Conservation (phyloP, 2,797 vertebrate genomes). For the Hylomyscus alleni region DNA sequence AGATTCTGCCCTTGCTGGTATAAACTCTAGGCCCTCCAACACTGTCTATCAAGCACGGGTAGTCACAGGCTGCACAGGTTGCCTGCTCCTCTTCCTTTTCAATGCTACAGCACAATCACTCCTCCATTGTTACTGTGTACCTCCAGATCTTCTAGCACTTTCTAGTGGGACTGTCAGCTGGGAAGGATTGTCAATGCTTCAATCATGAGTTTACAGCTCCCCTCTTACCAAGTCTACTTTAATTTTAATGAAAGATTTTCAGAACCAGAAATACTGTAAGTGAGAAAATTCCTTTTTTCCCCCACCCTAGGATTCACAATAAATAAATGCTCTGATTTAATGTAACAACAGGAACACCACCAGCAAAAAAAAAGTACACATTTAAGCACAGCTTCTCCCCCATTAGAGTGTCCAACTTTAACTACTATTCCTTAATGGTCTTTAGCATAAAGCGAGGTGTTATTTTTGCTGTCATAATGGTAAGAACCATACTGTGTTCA, state of each 20-base stretch:
- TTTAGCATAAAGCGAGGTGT: constrained; percentile 40
- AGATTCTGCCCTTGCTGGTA: neutral
- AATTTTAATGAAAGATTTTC: constrained; percentile 1
- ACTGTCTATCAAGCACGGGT: neutral
- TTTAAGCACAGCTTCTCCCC: neutral
- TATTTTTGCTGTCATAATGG: constrained; percentile 54
- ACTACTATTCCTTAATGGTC: constrained; percentile 17
- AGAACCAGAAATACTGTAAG: neutral
- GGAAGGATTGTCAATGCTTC: neutral
- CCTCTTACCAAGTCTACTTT: neutral
- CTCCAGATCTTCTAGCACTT: neutral
- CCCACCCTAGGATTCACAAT: neutral
- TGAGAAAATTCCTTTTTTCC: neutral
- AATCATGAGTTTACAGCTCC: neutral
- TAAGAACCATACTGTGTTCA: constrained; percentile 67
- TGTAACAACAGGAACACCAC: neutral
- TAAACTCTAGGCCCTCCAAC: too few species aligned
- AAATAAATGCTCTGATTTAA: neutral
- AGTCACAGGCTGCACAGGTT: neutral
- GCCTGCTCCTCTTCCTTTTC: neutral
- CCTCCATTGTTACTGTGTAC: neutral
- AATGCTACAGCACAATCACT: neutral
- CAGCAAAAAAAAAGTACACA: neutral
- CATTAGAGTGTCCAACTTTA: constrained; percentile 5
- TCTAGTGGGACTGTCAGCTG: neutral